phyloP scores from a whole-genome alignment of 2,797 vertebrate genomes.

The Anableps anableps region DNA sequence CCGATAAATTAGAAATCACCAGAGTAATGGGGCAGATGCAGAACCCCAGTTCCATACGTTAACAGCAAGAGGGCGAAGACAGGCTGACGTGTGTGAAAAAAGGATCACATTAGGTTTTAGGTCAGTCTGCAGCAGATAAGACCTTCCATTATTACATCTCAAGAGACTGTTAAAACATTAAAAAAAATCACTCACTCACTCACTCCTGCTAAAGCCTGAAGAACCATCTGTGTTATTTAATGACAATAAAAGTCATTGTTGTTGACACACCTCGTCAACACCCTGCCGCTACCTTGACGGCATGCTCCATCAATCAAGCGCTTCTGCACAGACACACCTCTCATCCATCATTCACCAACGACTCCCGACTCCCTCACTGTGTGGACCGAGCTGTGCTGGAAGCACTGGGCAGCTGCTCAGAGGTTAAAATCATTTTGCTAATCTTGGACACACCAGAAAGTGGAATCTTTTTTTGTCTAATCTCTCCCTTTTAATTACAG shows the following conservation, averaged over 20 bases:
- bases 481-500: not conserved
- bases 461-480: not conserved
- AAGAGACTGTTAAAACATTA: constrained; percentile 7
- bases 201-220: not conserved
- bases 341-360: constrained; percentile 43
- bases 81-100: not conserved
- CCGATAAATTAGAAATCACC: constrained; percentile 22
- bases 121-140: constrained; percentile 34
- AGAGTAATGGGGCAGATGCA: not conserved
- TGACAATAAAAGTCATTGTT: constrained; percentile 39
- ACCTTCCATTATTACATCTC: constrained; percentile 41
- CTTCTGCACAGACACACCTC: constrained; percentile 21
- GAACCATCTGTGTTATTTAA: constrained; percentile 32
- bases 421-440: not conserved
- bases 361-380: constrained; percentile 21
- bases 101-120: constrained; percentile 1
- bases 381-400: constrained; percentile 12
- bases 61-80: not conserved
- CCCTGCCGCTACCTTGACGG: constrained; percentile 44
- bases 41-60: not conserved
- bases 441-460: not conserved
- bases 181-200: not conserved
- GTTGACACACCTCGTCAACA: constrained; percentile 61
- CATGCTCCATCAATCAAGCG: constrained; percentile 49
- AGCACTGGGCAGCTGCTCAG: not conserved